These are phyloP conservation scores for Cryptotis parvus DNA, from an alignment of 2,113 vertebrate genomes.

Conservation along the genomic window DNA sequence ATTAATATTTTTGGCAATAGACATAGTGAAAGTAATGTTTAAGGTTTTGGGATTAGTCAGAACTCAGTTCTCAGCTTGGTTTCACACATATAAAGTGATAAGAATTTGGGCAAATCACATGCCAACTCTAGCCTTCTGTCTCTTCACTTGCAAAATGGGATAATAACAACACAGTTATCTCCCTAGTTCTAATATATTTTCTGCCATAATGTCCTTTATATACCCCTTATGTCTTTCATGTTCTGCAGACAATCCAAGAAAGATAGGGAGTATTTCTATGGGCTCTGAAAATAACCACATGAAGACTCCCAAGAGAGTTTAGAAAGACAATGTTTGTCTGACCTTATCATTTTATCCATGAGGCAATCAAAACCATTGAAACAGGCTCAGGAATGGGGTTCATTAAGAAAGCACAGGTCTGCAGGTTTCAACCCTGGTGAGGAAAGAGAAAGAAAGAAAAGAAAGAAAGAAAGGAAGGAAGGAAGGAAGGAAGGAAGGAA, in stretches of 20 bases:
- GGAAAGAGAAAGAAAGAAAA: too few species aligned
- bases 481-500: too few species aligned
- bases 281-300: neutral
- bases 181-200: neutral
- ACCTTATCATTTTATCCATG: neutral
- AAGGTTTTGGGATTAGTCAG: neutral
- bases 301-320: neutral
- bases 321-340: neutral
- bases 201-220: neutral
- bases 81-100: neutral
- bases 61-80: neutral
- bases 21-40: neutral
- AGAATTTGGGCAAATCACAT: neutral
- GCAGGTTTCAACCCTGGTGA: too few species aligned
- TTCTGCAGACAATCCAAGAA: neutral
- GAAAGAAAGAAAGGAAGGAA: too few species aligned
- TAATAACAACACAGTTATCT: neutral
- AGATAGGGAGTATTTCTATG: neutral
- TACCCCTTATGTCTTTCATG: accelerated
- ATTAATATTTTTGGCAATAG: neutral
- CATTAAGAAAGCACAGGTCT: too few species aligned
- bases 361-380: neutral
- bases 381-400: too few species aligned
- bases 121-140: neutral
- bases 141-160: neutral